Evolutionary conservation across 2,888 invertebrate species (phyloP).

Genomic region (Cantharis lateralis): DNA sequence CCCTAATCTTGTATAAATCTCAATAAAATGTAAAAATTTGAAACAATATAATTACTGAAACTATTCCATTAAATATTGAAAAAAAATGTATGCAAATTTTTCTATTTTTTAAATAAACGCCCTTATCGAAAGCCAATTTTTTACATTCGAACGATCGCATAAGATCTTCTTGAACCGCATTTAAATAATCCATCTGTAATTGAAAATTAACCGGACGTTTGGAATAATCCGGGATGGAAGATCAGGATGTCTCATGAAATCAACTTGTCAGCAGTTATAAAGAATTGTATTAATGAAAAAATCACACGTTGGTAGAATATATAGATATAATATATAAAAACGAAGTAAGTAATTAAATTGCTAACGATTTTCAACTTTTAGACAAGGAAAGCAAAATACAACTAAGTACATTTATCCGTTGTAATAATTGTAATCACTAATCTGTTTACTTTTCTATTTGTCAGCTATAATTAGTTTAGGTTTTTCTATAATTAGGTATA

Average conservation of each 20-base stretch:
- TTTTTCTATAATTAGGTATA: too few relatives aligned
- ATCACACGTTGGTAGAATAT: background rate
- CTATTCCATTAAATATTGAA: too few relatives aligned
- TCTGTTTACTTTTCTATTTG: background rate
- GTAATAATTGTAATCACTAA: too few relatives aligned
- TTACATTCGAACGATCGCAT: background rate
- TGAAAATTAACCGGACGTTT: background rate
- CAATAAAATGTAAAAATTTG: too few relatives aligned
- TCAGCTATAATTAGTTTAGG: too few relatives aligned
- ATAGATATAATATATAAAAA: too few relatives aligned
- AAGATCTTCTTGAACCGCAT: background rate
- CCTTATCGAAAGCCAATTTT: background rate
- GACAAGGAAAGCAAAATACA: background rate
- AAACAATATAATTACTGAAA: too few relatives aligned
- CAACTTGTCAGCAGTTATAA: background rate
- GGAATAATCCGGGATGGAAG: background rate
- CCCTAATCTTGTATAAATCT: too few relatives aligned
- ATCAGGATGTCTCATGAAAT: background rate
- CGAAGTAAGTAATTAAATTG: too few relatives aligned
- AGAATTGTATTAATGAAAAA: background rate
- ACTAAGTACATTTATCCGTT: too few relatives aligned
- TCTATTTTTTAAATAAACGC: background rate
- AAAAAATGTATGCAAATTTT: background rate
- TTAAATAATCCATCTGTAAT: background rate
- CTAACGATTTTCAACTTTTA: background rate